Percentiles rank a stretch among this genome's conserved stretches.
These are phyloP conservation scores for Amphipyra tragopoginis DNA, from an alignment of 2,888 invertebrate species.

Conservation along the genomic window DNA sequence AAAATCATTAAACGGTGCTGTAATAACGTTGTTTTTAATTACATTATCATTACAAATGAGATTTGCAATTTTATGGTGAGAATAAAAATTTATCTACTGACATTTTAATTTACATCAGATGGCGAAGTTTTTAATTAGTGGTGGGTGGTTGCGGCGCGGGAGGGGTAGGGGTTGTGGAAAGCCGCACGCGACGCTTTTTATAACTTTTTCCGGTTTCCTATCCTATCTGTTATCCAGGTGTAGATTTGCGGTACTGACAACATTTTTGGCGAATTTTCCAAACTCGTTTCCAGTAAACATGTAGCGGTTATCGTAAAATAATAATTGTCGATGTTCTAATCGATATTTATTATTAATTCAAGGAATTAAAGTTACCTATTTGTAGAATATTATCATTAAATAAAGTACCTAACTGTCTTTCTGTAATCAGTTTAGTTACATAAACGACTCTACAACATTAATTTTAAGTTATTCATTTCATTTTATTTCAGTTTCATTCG, in stretches of 20 bases:
- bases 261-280: constrained; percentile 15
- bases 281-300: neutral
- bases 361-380: too few relatives aligned
- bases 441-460: too few relatives aligned
- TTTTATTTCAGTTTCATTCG: neutral
- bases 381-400: too few relatives aligned
- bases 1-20: constrained; percentile 27
- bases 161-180: constrained; percentile 29
- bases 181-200: constrained; percentile 68
- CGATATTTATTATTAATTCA: too few relatives aligned
- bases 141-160: constrained; percentile 51
- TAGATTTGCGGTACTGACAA: constrained; percentile 34
- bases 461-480: constrained; percentile 9
- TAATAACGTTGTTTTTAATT: constrained; percentile 37
- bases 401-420: too few relatives aligned
- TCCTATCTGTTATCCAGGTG: neutral
- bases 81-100: constrained; percentile 67
- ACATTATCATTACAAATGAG: constrained; percentile 66
- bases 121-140: constrained; percentile 82
- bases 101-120: constrained; percentile 74
- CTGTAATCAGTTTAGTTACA: too few relatives aligned
- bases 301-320: constrained; percentile 7
- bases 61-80: constrained; percentile 65
- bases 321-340: too few relatives aligned
- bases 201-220: constrained; percentile 56